Base-by-base conservation (phyloP, 2,113 vertebrate species). In the Condylura cristata region DNA sequence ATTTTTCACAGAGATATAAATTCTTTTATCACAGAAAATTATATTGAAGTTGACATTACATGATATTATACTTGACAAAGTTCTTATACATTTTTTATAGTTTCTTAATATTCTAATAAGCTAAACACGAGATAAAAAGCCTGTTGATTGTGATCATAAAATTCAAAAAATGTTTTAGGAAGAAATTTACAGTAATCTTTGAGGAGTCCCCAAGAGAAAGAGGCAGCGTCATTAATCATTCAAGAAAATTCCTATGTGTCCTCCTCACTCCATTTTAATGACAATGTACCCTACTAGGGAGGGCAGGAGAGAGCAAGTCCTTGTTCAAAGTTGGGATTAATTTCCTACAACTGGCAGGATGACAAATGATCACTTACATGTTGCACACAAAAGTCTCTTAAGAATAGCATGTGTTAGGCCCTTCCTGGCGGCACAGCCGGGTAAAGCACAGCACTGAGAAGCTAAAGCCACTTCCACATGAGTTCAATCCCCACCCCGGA, bases 291-390 rank as follows among this genome's bases (percentile, higher is more conserved):
- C 6, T 68, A 63, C n/a, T 41, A 86, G 7, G 37, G 22, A 2
- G 53, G 61, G 17, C n/a, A 46, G 1, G 61, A 84, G 30, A 85
- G 5, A 63, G 26, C 9, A 58, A 89, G 18, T 32, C 32, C 14
- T 28, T 80, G 68, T 81, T 72, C 56, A 74, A 88, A 51, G 28
- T 41, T 48, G 17, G 22, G 32, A 78, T 34, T 90, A 65, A 90
- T 87, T 85, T 91, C 74, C 26, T 86, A 87, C 65, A 24, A 17
- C 56, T 63, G 56, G 53, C 41, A 85, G 85, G 37, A 89, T 90
- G 94, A 93, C 34, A 90, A 80, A 92, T 68, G 75, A 93, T 78
- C 20, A 18, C 78, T 90, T 93, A 71, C 39, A 86, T 5, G 30
- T 22, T 79, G 8, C 39, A 66, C 74, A 84, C 0, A 16, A 63